These are phyloP conservation scores for Erebia aethiops DNA, from an alignment of 2,888 invertebrate genomes.

Conservation along the genomic window DNA sequence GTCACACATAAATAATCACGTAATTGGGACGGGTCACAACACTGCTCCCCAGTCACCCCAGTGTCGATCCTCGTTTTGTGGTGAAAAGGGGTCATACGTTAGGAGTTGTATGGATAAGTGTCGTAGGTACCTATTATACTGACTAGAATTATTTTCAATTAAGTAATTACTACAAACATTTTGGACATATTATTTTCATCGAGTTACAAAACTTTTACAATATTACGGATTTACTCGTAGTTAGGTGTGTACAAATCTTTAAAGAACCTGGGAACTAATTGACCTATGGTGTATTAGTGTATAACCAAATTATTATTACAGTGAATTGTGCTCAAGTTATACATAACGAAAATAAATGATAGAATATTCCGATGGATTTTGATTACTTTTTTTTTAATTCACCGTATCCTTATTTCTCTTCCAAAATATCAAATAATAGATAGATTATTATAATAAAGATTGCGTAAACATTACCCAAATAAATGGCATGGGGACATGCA, in stretches of 20 bases:
- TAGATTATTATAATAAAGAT: neutral
- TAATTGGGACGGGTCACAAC: slow-evolving; percentile 73
- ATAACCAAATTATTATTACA: too few relatives aligned
- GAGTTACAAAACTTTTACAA: too few relatives aligned
- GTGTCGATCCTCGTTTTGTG: slow-evolving; percentile 35
- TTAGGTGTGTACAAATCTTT: too few relatives aligned
- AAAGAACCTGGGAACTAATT: too few relatives aligned
- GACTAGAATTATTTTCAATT: neutral
- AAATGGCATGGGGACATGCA: slow-evolving; percentile 22
- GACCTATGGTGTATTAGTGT: too few relatives aligned
- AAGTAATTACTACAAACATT: too few relatives aligned
- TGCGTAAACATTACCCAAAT: slow-evolving; percentile 33
- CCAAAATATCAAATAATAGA: neutral
- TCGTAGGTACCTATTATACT: neutral
- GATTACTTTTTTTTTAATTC: neutral
- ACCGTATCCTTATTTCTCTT: neutral
- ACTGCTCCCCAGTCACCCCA: slow-evolving; percentile 49
- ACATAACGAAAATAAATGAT: neutral
- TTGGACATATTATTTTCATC: too few relatives aligned
- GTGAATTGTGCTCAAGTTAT: too few relatives aligned
- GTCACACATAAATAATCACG: slow-evolving; percentile 76
- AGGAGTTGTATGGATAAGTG: slow-evolving; percentile 44
- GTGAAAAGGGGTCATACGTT: slow-evolving; percentile 39
- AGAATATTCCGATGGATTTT: neutral
- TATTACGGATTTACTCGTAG: too few relatives aligned